Evolutionary conservation across 2,888 invertebrate genomes (phyloP).

Genomic region (Scaptomyza cyrtandrae): DNA sequence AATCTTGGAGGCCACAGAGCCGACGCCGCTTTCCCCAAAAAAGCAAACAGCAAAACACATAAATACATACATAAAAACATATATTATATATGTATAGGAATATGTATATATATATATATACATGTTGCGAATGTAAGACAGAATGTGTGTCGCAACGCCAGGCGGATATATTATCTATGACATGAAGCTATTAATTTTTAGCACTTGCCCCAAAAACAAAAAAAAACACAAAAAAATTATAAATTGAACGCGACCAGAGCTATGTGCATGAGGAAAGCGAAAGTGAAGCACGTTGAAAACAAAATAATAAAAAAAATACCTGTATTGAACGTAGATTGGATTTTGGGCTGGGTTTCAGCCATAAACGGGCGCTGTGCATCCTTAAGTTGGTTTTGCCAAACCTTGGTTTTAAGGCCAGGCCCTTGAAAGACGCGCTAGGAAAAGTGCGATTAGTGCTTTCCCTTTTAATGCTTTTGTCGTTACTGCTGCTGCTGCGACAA

Average conservation of each 20-base stretch:
- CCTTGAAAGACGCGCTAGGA: slow-evolving; percentile 46
- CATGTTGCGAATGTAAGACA: slow-evolving; percentile 20
- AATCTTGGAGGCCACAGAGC: slow-evolving; percentile 72
- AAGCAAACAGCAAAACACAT: slow-evolving; percentile 19
- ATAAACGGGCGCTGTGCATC: slow-evolving; percentile 42
- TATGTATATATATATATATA: neutral
- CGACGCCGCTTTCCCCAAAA: slow-evolving; percentile 67
- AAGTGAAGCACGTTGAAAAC: slow-evolving; percentile 44
- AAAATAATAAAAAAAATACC: neutral
- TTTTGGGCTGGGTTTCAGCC: slow-evolving; percentile 31
- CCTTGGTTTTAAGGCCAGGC: slow-evolving; percentile 22
- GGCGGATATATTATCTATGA: slow-evolving; percentile 61
- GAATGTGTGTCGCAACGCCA: slow-evolving; percentile 60
- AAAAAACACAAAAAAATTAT: slow-evolving; percentile 43
- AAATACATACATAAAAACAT: slow-evolving; percentile 4
- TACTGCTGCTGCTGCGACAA: slow-evolving; percentile 19
- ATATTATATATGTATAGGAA: neutral
- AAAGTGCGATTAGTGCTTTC: slow-evolving; percentile 69
- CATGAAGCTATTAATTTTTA: slow-evolving; percentile 74
- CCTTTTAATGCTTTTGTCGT: slow-evolving; percentile 53
- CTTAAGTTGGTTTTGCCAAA: slow-evolving; percentile 51
- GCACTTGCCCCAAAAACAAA: slow-evolving; percentile 48
- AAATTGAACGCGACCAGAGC: slow-evolving; percentile 41
- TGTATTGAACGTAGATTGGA: slow-evolving; percentile 43
- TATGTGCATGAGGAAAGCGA: slow-evolving; percentile 53